Evolutionary conservation across 2,113 vertebrate species (phyloP).

Genomic region (Pachycephala philippinensis): DNA sequence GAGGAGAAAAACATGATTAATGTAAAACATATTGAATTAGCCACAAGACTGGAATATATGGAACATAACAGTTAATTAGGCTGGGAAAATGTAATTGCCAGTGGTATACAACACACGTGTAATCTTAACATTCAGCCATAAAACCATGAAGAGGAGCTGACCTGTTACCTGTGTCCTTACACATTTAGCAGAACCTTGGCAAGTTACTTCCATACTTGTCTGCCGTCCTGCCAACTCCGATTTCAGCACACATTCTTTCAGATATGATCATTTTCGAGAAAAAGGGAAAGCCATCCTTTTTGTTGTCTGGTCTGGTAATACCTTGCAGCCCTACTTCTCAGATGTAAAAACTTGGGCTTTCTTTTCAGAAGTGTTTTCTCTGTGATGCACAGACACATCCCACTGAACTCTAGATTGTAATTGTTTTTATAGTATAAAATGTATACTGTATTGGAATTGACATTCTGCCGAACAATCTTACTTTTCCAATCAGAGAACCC

Average conservation of each 20-base stretch:
- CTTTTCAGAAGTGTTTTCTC: not conserved
- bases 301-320: not conserved
- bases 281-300: not conserved
- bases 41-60: not conserved
- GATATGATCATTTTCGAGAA: not conserved
- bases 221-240: not conserved
- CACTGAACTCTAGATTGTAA: not conserved
- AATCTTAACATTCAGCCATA: not conserved
- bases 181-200: not conserved
- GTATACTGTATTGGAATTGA: not conserved
- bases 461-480: not conserved
- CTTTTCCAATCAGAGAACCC: not conserved
- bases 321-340: not conserved
- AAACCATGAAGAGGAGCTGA: not conserved
- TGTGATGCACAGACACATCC: not conserved
- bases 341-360: rapidly evolving
- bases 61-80: not conserved
- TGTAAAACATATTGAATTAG: not conserved
- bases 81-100: not conserved
- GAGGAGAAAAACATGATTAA: not conserved
- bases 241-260: not conserved
- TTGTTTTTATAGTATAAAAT: not conserved
- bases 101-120: rapidly evolving
- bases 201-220: not conserved
- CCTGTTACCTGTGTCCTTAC: not conserved